Conservation (phyloP, 2,888 invertebrate species). For the Parochlus steinenii region DNA sequence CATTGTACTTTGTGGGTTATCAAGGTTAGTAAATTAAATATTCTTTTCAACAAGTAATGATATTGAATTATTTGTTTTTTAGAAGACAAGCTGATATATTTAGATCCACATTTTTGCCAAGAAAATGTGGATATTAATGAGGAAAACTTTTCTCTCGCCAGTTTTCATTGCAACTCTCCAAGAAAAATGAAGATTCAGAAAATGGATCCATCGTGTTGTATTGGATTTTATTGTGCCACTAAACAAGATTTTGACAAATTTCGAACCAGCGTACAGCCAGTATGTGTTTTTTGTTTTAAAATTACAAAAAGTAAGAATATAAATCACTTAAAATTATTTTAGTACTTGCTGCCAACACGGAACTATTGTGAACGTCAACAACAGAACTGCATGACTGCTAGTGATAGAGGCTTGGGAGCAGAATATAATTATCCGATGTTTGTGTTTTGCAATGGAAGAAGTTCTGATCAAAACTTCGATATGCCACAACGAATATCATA, state of each 20-base stretch:
- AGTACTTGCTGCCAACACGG: slow-evolving; percentile 37
- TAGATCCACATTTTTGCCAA: slow-evolving; percentile 91
- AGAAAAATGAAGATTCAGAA: slow-evolving; percentile 67
- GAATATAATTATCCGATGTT: slow-evolving; percentile 64
- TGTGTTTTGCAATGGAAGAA: slow-evolving; percentile 57
- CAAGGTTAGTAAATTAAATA: slow-evolving; percentile 39
- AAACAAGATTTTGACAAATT: slow-evolving; percentile 62
- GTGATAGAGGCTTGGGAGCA: slow-evolving; percentile 32
- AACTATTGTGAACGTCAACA: slow-evolving; percentile 18
- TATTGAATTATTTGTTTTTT: too few species aligned
- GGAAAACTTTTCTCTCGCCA: slow-evolving; percentile 55
- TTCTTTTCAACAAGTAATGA: too few species aligned
- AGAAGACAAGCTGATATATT: slow-evolving; percentile 78
- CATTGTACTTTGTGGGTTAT: slow-evolving; percentile 83
- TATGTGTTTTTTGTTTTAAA: slow-evolving; percentile 21
- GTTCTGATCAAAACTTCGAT: slow-evolving; percentile 31
- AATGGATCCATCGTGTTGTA: slow-evolving; percentile 86
- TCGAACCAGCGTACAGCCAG: slow-evolving; percentile 48
- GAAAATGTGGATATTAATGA: slow-evolving; percentile 75
- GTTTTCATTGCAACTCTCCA: slow-evolving; percentile 76
- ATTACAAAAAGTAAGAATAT: not conserved
- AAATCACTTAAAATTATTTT: slow-evolving; percentile 14
- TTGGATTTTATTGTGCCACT: slow-evolving; percentile 72
- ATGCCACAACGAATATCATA: too few species aligned
- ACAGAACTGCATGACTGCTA: slow-evolving; percentile 29